These are phyloP conservation scores for Parochlus steinenii DNA, from an alignment of 2,888 invertebrate genomes.

Conservation along the genomic window DNA sequence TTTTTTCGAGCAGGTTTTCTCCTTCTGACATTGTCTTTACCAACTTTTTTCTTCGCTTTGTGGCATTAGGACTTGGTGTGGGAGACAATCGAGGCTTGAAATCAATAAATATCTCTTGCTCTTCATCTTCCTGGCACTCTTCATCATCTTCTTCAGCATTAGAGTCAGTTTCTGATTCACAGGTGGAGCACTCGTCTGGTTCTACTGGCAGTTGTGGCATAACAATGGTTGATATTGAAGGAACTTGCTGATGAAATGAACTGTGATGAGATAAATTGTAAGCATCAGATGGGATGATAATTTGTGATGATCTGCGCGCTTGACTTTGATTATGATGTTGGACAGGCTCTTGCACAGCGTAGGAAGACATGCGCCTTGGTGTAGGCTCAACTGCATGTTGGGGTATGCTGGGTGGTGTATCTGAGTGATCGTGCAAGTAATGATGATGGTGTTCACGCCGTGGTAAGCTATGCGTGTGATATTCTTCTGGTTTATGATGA, in stretches of 20 bases:
- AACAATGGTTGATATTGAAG: background rate
- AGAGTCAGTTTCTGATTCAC: constrained; percentile 15
- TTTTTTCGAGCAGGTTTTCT: constrained; percentile 50
- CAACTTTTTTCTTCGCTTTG: constrained; percentile 34
- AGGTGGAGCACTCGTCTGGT: constrained; percentile 15
- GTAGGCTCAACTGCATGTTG: constrained; percentile 9
- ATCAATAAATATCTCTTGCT: constrained; percentile 71
- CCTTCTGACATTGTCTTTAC: constrained; percentile 70
- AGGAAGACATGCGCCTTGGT: constrained; percentile 7
- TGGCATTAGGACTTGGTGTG: constrained; percentile 38
- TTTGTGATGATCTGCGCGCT: constrained; percentile 14
- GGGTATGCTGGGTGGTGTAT: constrained; percentile 8
- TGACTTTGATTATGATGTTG: constrained; percentile 13
- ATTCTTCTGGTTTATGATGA: constrained; percentile 25
- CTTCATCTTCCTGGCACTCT: constrained; percentile 38
- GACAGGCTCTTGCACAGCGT: no score
- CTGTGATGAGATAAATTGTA: constrained; percentile 10
- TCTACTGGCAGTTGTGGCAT: constrained; percentile 15
- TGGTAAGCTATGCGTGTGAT: constrained; percentile 27
- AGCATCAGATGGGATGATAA: constrained; percentile 14
- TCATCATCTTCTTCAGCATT: constrained; percentile 15
- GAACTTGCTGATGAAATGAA: constrained; percentile 13
- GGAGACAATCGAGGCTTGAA: constrained; percentile 63
- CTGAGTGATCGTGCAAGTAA: constrained; percentile 10
- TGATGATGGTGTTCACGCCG: constrained; percentile 23